phyloP scores from a whole-genome alignment of 2,888 invertebrate species.

The Aleiodes alternator region DNA sequence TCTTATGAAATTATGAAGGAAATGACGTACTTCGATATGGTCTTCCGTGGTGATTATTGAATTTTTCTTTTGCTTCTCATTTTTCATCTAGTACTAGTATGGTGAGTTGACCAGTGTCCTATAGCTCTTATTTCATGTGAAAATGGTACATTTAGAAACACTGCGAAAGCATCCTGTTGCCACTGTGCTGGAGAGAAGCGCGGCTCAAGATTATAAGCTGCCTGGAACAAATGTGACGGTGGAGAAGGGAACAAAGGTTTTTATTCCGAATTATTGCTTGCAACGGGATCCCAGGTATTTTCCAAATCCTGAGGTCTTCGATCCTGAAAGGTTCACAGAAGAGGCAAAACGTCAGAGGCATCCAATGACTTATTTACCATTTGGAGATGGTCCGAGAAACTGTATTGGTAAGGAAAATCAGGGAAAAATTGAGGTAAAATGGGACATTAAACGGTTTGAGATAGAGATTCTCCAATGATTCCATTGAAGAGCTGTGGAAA shows the following conservation, averaged over 20 bases:
- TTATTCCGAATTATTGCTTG: conserved; percentile 46
- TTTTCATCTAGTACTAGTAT: too few relatives aligned
- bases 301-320: conserved; percentile 62
- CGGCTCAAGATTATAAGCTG: conserved; percentile 55
- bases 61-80: too few relatives aligned
- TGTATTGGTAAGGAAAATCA: conserved; percentile 61
- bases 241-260: conserved; percentile 41
- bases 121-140: too few relatives aligned
- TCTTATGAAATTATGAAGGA: conserved; percentile 70
- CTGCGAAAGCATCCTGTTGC: conserved; percentile 74
- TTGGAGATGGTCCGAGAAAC: conserved; percentile 69
- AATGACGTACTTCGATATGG: conserved; percentile 57
- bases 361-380: conserved; percentile 62
- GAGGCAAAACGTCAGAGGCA: conserved; percentile 56
- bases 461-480: too few relatives aligned
- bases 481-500: too few relatives aligned
- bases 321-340: conserved; percentile 65
- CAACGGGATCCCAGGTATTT: conserved; percentile 49
- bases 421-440: too few relatives aligned
- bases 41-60: background rate
- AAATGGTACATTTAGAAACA: conserved; percentile 62
- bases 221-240: conserved; percentile 48
- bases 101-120: too few relatives aligned
- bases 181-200: conserved; percentile 64
- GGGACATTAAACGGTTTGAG: too few relatives aligned